Evolutionary conservation across 2,113 vertebrate genomes (phyloP), one percentile per base, ranked within the genome.

Genomic region (Tringa solitaria): DNA sequence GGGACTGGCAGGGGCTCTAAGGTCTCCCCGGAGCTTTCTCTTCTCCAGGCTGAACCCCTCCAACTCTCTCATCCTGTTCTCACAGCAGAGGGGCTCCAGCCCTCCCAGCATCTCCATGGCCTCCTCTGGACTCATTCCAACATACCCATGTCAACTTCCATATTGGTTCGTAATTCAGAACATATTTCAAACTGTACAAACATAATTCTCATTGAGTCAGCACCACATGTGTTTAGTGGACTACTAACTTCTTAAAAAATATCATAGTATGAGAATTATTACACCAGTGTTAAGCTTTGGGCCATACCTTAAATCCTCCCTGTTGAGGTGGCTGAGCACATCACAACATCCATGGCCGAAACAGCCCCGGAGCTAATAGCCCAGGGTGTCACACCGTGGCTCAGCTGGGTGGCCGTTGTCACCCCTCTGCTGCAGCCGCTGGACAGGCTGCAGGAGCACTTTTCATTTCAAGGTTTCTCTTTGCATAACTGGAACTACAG

Each of bases 341-440:
- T 22, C 32, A 15, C 23, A 75, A 24, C 5, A 22, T 5, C 33
- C 24, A 3, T 6, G 23, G 43, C 50, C 51, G 33, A 23, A 61
- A 28, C 0, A 1, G 21, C 21, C 10, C 2, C 0, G 3, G 28
- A 30, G 79, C 48, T 5, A 10, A 9, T 37, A 80, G 50, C 41
- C 27, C 4, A 1, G 28, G 32, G 37, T 6, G 67, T 3, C 18
- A 2, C 14, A 3, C 6, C 5, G 1, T 6, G 1, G 39, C 60
- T 67, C 53, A 68, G 72, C 72, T 37, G 17, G 35, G 50, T 20
- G 16, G 24, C 59, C 7, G 2, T 9, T 10, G 30, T 8, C 30
- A 22, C n/a, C 39, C 26, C 30, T 26, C 46, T 1, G 1, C 22
- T 60, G 2, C 2, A 0, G 39, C 18, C 1, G 4, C 50, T 5